Percentiles rank a stretch among this genome's conserved stretches.
These are phyloP conservation scores for Halyomorpha halys DNA, from an alignment of 1,140 invertebrate species.

Conservation along the genomic window DNA sequence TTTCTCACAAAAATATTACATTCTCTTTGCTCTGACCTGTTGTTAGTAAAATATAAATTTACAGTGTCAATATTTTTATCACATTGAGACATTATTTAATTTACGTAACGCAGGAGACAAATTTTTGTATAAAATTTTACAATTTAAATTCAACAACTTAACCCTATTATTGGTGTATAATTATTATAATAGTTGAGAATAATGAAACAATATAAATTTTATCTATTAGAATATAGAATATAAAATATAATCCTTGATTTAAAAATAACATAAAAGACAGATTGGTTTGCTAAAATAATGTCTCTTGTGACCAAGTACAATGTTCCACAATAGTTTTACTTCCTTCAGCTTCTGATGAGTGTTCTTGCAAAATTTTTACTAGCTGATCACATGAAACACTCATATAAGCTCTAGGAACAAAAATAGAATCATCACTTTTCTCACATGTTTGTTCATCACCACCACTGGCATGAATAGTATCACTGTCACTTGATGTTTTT, in stretches of 20 bases:
- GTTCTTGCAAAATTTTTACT: slow-evolving; percentile 27
- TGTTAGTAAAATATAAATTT: slow-evolving; percentile 15
- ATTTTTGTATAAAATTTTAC: slow-evolving; percentile 6
- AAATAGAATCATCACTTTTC: slow-evolving; percentile 18
- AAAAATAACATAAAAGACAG: neutral
- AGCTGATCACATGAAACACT: slow-evolving; percentile 25
- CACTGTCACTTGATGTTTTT: slow-evolving; percentile 27
- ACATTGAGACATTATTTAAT: slow-evolving; percentile 15
- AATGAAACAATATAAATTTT: slow-evolving; percentile 8
- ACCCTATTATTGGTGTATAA: slow-evolving; percentile 16
- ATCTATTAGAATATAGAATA: slow-evolving; percentile 12
- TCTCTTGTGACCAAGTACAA: slow-evolving; percentile 32
- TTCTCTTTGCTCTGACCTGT: slow-evolving; percentile 11
- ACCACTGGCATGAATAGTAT: slow-evolving; percentile 21
- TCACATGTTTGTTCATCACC: slow-evolving; percentile 16
- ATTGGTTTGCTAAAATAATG: slow-evolving; percentile 29
- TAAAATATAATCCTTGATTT: slow-evolving; percentile 18
- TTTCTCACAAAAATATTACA: slow-evolving; percentile 17
- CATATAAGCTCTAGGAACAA: slow-evolving; percentile 23
- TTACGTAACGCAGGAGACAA: slow-evolving; percentile 7
- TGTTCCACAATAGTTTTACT: slow-evolving; percentile 26
- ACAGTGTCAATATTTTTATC: slow-evolving; percentile 9
- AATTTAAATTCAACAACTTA: slow-evolving; percentile 11
- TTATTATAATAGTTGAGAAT: neutral
- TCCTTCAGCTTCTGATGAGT: slow-evolving; percentile 21